These are phyloP conservation scores for Leucozona laternaria DNA, from an alignment of 2,888 invertebrate genomes.

Conservation along the genomic window DNA sequence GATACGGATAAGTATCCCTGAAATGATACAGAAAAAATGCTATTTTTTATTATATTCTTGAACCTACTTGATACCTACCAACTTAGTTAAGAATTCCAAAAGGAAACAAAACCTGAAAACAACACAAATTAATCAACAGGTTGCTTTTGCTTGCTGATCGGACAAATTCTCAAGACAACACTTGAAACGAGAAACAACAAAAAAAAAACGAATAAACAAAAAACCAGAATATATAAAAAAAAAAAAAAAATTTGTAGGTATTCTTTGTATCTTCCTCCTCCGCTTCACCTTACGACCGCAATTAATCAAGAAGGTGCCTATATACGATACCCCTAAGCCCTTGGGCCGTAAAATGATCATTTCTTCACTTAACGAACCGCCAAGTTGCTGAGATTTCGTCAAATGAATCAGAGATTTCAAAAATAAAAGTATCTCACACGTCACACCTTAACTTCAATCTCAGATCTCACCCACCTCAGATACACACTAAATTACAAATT, in stretches of 20 bases:
- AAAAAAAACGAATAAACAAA: constrained; percentile 32
- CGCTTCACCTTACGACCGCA: constrained; percentile 43
- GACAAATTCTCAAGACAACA: constrained; percentile 53
- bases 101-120: constrained; percentile 73
- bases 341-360: constrained; percentile 29
- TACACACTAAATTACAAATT: background rate
- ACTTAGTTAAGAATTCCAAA: constrained; percentile 46
- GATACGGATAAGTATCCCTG: constrained; percentile 27
- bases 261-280: constrained; percentile 57
- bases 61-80: too few relatives aligned
- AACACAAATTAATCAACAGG: constrained; percentile 74
- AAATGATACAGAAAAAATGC: constrained; percentile 21
- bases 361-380: constrained; percentile 57
- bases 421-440: constrained; percentile 64
- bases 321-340: constrained; percentile 4
- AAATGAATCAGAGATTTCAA: constrained; percentile 53
- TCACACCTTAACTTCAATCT: constrained; percentile 21
- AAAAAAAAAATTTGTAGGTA: constrained; percentile 7
- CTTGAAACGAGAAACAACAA: constrained; percentile 39
- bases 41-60: constrained; percentile 34
- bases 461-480: constrained; percentile 25
- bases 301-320: constrained; percentile 64
- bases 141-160: constrained; percentile 74
- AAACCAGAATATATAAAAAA: constrained; percentile 13
- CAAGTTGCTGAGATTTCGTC: constrained; percentile 59